Evolutionary conservation across 2,113 vertebrate species (phyloP), one percentile per base, ranked within the genome.

Genomic region (Melanerpes aurifrons): DNA sequence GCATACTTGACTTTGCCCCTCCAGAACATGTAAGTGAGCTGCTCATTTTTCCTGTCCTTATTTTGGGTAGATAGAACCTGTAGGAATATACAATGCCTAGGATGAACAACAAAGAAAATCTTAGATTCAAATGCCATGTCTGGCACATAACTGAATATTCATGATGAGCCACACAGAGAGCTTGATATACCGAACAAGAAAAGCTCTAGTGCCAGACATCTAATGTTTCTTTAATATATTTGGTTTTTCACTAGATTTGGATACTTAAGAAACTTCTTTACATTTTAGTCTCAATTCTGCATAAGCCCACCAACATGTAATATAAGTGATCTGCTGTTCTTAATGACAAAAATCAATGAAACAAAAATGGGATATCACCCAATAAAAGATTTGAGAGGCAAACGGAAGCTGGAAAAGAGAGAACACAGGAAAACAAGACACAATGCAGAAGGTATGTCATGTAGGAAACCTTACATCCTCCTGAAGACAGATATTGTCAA

Each of bases 381-480:
- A 62, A 86, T 10, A 84, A 94, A 96, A 91, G 1, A 88, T 54
- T 72, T 56, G 59, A 64, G 58, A 95, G 69, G 82, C 61, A 95
- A 96, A 90, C 43, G 91, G 77, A 89, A 94, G 58, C 81, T 86
- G 82, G 63, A 92, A 72, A 75, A 86, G 13, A 61, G 63, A 71
- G 66, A 94, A 80, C 32, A 67, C 84, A 96, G 85, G 95, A 93
- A 96, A 95, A 81, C 18, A 75, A 90, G 45, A 56, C 70, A 86
- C 68, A 95, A 91, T 95, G 67, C 79, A 83, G 50, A 94, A 94
- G 35, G 83, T 47, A 78, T 84, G 35, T 77, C 50, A 86, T 74
- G 69, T 88, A 96, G 95, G 80, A 94, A 95, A 79, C 68, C 57
- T 86, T 93, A 94, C 95, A 92, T 72, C 74, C 91, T 93, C 84